Conservation (phyloP, 1,140 invertebrate genomes). For the Drosophila virilis region DNA sequence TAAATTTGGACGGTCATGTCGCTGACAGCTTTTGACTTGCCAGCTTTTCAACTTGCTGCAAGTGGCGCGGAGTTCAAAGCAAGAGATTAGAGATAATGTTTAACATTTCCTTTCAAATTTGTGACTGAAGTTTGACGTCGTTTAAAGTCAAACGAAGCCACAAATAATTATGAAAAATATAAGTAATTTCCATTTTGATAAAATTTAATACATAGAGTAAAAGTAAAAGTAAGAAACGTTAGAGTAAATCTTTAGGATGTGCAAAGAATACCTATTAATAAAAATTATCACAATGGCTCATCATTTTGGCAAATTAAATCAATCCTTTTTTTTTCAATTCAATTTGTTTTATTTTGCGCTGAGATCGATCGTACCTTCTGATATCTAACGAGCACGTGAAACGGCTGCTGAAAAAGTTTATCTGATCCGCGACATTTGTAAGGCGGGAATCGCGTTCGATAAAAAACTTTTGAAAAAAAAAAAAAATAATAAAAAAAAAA, state of each 20-base stretch:
- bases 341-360: too few species aligned
- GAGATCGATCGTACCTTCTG: too few species aligned
- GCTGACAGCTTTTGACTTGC: constrained; percentile 76
- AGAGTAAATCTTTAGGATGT: neutral
- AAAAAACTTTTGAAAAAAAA: neutral
- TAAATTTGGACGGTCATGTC: constrained; percentile 80
- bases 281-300: too few species aligned
- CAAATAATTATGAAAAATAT: constrained; percentile 44
- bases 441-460: too few species aligned
- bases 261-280: too few species aligned
- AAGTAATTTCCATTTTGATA: constrained; percentile 26
- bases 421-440: too few species aligned
- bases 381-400: too few species aligned
- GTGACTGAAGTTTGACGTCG: constrained; percentile 25
- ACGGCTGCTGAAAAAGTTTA: too few species aligned
- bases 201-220: constrained; percentile 24
- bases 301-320: too few species aligned
- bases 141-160: constrained; percentile 8
- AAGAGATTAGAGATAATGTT: constrained; percentile 77
- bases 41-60: constrained; percentile 67
- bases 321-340: too few species aligned
- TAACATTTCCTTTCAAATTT: constrained; percentile 80
- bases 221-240: constrained; percentile 23
- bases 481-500: neutral
- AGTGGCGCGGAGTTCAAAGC: constrained; percentile 78